Base-by-base conservation (phyloP, 64 coral and sea anemone species). In the Dendrophyllia cribrosa region DNA sequence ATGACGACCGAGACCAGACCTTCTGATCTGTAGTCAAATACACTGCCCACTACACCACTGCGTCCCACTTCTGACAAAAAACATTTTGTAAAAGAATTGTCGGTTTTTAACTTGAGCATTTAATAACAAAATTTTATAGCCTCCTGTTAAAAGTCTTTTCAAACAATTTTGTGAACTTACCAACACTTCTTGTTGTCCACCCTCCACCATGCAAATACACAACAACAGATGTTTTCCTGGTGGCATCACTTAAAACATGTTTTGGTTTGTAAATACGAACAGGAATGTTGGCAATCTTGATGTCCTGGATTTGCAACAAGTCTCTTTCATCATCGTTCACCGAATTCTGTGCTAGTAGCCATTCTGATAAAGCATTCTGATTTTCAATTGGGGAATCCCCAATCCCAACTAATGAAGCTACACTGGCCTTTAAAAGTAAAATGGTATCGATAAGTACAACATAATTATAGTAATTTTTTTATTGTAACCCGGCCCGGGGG, bases 121-220 rank as follows among this genome's bases (percentile, higher is more conserved):
- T 34, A 34, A 34, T 34, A 34, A 34, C 34, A 34, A 34, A 2
- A 34, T 2, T 34, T 34, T 34, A 34, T 34, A 34, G 34, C 2
- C 34, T 34, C 34, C 34, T 34, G 34, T 34, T 34, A 34, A 1
- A 34, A 34, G 34, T 34, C 34, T 34, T 34, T 34, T 34, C 14
- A 64, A 19, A 17, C 5, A 5, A 64, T 14, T 64, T 4, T 19
- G 17, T 13, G 60, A 16, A 44, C 94, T 52, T 76, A 96, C 95
- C 95, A 59, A 96, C 84, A 78, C 69, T 85, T 15, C 95, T 90
- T 46, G 93, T 62, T 0, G 81, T 79, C 90, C 90, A 96, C 21
- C 95, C 95, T 69, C 95, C 95, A 12, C 95, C 95, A 66, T 96
- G 95, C 52, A 85, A 89, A 70, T 89, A 96, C 49, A 96, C 73